A percentile compares a stretch with the other conserved stretches of the same genome.
phyloP scores from a whole-genome alignment of 2,888 invertebrate genomes.

The Drosophila yooni region DNA sequence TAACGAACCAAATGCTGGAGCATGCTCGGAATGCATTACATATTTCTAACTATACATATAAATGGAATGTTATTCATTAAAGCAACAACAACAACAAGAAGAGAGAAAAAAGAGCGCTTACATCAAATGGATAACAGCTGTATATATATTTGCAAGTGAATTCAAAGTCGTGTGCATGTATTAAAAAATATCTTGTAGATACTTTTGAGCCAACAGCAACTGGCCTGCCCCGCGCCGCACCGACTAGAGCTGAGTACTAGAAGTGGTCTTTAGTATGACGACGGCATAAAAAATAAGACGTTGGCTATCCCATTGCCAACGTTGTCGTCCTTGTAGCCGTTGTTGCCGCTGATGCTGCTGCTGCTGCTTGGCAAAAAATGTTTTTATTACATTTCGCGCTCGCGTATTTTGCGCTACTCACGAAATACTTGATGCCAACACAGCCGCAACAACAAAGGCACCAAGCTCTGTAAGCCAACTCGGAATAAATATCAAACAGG shows the following conservation, averaged over 20 bases:
- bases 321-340: constrained; percentile 4
- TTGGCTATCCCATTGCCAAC: constrained; percentile 45
- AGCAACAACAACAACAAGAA: constrained; percentile 53
- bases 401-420: constrained; percentile 79
- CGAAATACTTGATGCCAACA: constrained; percentile 76
- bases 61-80: constrained; percentile 70
- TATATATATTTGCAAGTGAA: constrained; percentile 27
- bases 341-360: constrained; percentile 10
- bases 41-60: constrained; percentile 32
- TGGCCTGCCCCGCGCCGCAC: constrained; percentile 1
- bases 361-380: constrained; percentile 74
- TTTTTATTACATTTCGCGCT: constrained; percentile 84
- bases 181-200: constrained; percentile 81
- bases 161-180: constrained; percentile 70
- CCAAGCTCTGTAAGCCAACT: constrained; percentile 46
- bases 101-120: constrained; percentile 15
- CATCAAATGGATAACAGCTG: constrained; percentile 60
- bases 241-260: constrained; percentile 40
- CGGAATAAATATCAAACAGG: constrained; percentile 70
- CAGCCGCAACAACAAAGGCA: constrained; percentile 51
- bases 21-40: constrained; percentile 61
- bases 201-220: constrained; percentile 55
- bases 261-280: constrained; percentile 63
- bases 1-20: constrained; percentile 5
- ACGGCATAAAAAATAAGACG: constrained; percentile 64